These are phyloP conservation scores for Venusia cambrica DNA, from an alignment of 2,888 invertebrate genomes.

Conservation along the genomic window DNA sequence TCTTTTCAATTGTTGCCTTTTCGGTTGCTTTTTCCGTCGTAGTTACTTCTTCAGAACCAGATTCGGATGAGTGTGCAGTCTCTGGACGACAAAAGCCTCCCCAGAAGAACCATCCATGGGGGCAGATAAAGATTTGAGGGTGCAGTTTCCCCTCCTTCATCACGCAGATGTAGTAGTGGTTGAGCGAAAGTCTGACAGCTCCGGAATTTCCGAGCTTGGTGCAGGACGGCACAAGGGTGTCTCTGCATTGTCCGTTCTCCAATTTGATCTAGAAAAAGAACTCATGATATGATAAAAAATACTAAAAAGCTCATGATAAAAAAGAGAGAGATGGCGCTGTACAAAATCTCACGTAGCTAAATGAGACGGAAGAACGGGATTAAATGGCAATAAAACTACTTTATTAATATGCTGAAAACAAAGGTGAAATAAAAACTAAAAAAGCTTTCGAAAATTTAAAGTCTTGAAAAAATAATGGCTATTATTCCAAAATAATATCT, in stretches of 20 bases:
- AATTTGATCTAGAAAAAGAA: constrained; percentile 51
- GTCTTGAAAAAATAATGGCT: too few relatives aligned
- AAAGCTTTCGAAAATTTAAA: too few relatives aligned
- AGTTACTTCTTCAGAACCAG: constrained; percentile 19
- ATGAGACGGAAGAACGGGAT: too few relatives aligned
- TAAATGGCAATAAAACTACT: too few relatives aligned
- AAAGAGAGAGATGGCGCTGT: too few relatives aligned
- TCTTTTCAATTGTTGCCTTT: too few relatives aligned
- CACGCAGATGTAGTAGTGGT: constrained; percentile 70
- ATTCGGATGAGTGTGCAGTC: constrained; percentile 30
- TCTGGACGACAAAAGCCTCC: constrained; percentile 57
- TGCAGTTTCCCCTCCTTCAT: constrained; percentile 43
- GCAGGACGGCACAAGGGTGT: constrained; percentile 57
- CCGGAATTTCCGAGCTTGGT: constrained; percentile 54
- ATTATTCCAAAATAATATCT: too few relatives aligned
- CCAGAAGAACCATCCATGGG: constrained; percentile 67
- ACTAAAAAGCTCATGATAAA: too few relatives aligned
- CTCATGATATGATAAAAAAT: too few relatives aligned
- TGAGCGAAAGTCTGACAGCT: constrained; percentile 48
- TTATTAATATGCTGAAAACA: too few relatives aligned
- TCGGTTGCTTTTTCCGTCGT: constrained; percentile 22
- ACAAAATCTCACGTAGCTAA: too few relatives aligned
- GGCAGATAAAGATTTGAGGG: constrained; percentile 70
- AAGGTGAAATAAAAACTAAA: too few relatives aligned
- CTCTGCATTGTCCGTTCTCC: constrained; percentile 55